phyloP scores from a whole-genome alignment of 1,140 invertebrate species.

The Gonatopus flavifemur region DNA sequence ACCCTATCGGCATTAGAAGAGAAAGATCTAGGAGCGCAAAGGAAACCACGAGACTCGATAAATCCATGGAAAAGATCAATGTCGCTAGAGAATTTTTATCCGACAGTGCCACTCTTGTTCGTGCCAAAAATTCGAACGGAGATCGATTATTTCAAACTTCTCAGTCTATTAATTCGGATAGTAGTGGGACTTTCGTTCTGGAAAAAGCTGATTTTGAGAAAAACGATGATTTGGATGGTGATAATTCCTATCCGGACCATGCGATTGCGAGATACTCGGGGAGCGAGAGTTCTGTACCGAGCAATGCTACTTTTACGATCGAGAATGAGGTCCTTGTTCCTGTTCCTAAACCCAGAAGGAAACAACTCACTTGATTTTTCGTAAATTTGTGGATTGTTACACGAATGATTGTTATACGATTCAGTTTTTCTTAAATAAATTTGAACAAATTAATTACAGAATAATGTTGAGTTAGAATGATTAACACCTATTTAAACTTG shows the following conservation, averaged over 20 bases:
- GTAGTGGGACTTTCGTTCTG: slow-evolving; percentile 42
- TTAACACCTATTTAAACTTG: too few species aligned
- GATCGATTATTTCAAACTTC: background rate
- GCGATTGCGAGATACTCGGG: slow-evolving; percentile 7
- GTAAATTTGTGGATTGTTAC: too few species aligned
- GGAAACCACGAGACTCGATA: slow-evolving; percentile 1
- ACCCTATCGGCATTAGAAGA: background rate
- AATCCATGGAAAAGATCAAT: slow-evolving; percentile 12
- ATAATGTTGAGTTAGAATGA: too few species aligned
- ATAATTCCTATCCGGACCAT: slow-evolving; percentile 6
- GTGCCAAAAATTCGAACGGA: slow-evolving; percentile 14
- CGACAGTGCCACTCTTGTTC: slow-evolving; percentile 20
- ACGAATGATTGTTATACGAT: too few species aligned
- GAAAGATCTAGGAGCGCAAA: slow-evolving; percentile 25
- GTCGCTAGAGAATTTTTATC: slow-evolving; percentile 27
- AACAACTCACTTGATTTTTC: slow-evolving; percentile 2
- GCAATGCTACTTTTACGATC: slow-evolving; percentile 48
- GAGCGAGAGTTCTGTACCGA: slow-evolving; percentile 33
- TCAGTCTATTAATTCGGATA: slow-evolving; percentile 22
- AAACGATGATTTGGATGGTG: slow-evolving; percentile 19
- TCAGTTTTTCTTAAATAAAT: too few species aligned
- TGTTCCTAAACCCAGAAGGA: slow-evolving; percentile 30
- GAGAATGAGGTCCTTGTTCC: slow-evolving; percentile 40
- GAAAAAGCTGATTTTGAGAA: slow-evolving; percentile 30
- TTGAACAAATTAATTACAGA: too few species aligned